A percentile compares a stretch with the other conserved stretches of the same genome.
These are phyloP conservation scores for Parapristionchus giblindavisi DNA, from an alignment of 2,888 invertebrate species.

Conservation along the genomic window DNA sequence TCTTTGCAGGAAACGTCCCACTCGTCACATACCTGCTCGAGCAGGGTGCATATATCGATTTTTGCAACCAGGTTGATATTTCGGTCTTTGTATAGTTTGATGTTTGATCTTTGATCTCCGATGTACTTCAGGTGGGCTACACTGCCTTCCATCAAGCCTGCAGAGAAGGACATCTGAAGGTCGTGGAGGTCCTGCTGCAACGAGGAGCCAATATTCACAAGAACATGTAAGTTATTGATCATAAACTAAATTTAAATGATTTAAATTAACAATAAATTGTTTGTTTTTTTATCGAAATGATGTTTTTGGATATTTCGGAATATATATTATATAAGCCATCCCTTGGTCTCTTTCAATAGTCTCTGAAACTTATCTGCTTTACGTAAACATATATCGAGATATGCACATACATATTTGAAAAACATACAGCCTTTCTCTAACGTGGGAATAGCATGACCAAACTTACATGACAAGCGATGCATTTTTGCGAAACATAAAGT, in stretches of 20 bases:
- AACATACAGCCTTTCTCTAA: too few relatives aligned
- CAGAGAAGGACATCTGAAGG: slow-evolving; percentile 59
- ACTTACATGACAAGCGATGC: too few relatives aligned
- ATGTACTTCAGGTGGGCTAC: slow-evolving; percentile 51
- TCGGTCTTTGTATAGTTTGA: slow-evolving; percentile 20
- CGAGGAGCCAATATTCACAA: slow-evolving; percentile 54
- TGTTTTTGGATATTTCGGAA: neutral
- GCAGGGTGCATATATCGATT: slow-evolving; percentile 59
- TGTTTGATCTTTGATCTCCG: neutral
- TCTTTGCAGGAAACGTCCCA: slow-evolving; percentile 45
- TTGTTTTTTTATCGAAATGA: too few relatives aligned
- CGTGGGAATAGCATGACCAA: too few relatives aligned
- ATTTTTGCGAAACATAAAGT: too few relatives aligned
- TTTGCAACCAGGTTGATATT: slow-evolving; percentile 45
- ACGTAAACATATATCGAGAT: too few relatives aligned
- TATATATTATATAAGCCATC: too few relatives aligned
- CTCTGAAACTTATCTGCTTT: too few relatives aligned
- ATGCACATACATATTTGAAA: too few relatives aligned
- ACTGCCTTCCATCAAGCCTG: slow-evolving; percentile 65
- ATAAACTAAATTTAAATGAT: neutral
- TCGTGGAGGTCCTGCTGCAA: slow-evolving; percentile 62
- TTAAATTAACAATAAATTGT: neutral
- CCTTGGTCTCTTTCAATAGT: too few relatives aligned
- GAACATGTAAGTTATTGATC: slow-evolving; percentile 47
- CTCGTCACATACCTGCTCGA: slow-evolving; percentile 51